Percentiles rank a stretch among this genome's conserved stretches.
Conservation (phyloP, 2,888 invertebrate species). For the Bombylius major region DNA sequence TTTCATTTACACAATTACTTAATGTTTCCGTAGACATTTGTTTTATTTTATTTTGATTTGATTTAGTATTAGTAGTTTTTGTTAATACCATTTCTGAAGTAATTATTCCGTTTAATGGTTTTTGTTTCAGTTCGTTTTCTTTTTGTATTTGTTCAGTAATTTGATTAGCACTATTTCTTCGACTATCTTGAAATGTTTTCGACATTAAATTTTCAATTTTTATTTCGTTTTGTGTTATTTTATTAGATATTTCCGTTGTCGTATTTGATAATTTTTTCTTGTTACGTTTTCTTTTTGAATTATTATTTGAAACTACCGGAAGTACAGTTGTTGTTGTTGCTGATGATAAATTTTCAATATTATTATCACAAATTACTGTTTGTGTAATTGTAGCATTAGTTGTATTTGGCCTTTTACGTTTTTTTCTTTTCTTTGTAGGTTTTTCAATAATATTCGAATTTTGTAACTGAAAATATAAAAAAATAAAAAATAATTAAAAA, state of each 20-base stretch:
- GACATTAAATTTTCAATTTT: conserved; percentile 16
- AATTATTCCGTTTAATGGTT: background rate
- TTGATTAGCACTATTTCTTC: background rate
- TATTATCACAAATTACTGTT: background rate
- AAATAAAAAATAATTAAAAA: no score
- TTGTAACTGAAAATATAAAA: no score
- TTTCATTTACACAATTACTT: background rate
- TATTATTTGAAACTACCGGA: background rate
- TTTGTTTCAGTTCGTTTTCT: background rate
- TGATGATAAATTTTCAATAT: background rate
- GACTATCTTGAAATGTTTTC: conserved; percentile 15
- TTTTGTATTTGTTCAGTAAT: background rate
- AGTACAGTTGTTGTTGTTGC: background rate
- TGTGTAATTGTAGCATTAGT: background rate
- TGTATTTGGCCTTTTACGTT: no score
- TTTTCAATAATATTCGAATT: no score
- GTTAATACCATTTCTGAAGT: background rate
- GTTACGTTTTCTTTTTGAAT: background rate
- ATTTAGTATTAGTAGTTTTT: background rate
- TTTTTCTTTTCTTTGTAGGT: no score
- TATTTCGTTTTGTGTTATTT: background rate
- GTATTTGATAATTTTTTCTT: background rate
- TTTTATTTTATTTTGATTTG: background rate
- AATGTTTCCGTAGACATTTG: no score
- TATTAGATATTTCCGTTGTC: background rate